Evolutionary conservation across 2,113 vertebrate genomes (phyloP).

Genomic region (Stegastes partitus): DNA sequence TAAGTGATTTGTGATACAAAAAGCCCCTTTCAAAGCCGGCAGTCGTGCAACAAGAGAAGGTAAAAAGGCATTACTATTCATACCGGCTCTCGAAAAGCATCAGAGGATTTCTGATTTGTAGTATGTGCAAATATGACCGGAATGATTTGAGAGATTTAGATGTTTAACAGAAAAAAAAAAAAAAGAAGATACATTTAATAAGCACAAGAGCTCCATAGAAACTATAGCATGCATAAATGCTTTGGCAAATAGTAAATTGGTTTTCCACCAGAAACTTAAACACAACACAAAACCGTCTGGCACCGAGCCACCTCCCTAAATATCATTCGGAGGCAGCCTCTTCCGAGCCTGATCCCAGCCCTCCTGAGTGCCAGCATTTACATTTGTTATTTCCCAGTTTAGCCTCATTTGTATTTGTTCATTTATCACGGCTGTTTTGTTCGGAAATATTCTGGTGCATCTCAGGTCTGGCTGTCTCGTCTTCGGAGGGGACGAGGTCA

Average conservation of each 20-base stretch:
- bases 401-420: constrained; percentile 39
- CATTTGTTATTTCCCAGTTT: constrained; percentile 52
- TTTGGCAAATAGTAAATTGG: constrained; percentile 41
- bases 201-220: constrained; percentile 26
- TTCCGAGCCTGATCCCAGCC: constrained; percentile 11
- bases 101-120: constrained; percentile 15
- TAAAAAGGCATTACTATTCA: not conserved
- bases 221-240: constrained; percentile 22
- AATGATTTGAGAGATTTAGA: constrained; percentile 44
- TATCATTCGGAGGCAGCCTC: constrained; percentile 43
- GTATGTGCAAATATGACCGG: constrained; percentile 12
- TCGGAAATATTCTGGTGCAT: constrained; percentile 13
- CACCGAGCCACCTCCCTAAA: constrained; percentile 42
- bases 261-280: constrained; percentile 55
- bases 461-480: constrained; percentile 17
- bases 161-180: constrained; percentile 42
- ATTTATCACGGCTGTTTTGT: constrained; percentile 37
- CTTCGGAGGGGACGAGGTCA: constrained; percentile 16
- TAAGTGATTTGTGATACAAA: constrained; percentile 11
- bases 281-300: constrained; percentile 21
- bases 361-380: constrained; percentile 34
- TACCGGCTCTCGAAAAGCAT: constrained; percentile 29
- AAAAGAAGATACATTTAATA: constrained; percentile 35
- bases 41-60: not conserved
- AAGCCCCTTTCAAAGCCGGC: constrained; percentile 22